phyloP scores from a whole-genome alignment of 2,888 invertebrate genomes.

The Hypercompe scribonia region DNA sequence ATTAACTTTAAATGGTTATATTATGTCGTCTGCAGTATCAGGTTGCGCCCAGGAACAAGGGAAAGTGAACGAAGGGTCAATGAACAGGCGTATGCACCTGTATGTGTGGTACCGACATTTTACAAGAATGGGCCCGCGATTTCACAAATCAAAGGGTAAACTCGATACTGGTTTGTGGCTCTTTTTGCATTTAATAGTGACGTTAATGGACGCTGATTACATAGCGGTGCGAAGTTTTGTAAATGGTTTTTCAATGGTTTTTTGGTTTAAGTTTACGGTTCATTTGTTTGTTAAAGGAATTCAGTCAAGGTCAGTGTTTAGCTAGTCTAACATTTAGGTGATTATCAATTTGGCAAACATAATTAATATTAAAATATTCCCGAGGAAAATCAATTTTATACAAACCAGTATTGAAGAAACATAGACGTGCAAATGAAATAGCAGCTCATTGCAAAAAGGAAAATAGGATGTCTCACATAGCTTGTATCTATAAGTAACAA shows the following conservation, averaged over 20 bases:
- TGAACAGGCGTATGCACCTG: constrained; percentile 18
- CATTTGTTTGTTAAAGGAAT: background rate
- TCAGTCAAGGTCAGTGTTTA: background rate
- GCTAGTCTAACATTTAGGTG: too few species aligned
- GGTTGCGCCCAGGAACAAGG: constrained; percentile 60
- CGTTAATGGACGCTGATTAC: constrained; percentile 12
- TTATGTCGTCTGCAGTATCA: constrained; percentile 56
- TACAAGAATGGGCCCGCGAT: constrained; percentile 36
- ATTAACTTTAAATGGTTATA: constrained; percentile 67
- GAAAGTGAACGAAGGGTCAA: constrained; percentile 65
- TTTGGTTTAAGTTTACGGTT: background rate
- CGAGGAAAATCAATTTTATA: too few species aligned
- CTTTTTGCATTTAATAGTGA: background rate
- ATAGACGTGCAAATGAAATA: too few species aligned
- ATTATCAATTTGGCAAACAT: too few species aligned
- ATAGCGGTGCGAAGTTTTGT: background rate
- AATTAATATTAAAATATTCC: too few species aligned
- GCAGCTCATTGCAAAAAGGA: too few species aligned
- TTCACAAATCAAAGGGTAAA: constrained; percentile 44
- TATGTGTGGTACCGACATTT: constrained; percentile 36
- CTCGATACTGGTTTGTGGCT: constrained; percentile 29
- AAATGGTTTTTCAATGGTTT: background rate
- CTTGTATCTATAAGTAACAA: too few species aligned
- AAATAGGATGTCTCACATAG: too few species aligned
- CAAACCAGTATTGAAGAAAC: too few species aligned